Evolutionary conservation across 1,140 invertebrate species (phyloP).

Genomic region (Leptopilina clavipes): DNA sequence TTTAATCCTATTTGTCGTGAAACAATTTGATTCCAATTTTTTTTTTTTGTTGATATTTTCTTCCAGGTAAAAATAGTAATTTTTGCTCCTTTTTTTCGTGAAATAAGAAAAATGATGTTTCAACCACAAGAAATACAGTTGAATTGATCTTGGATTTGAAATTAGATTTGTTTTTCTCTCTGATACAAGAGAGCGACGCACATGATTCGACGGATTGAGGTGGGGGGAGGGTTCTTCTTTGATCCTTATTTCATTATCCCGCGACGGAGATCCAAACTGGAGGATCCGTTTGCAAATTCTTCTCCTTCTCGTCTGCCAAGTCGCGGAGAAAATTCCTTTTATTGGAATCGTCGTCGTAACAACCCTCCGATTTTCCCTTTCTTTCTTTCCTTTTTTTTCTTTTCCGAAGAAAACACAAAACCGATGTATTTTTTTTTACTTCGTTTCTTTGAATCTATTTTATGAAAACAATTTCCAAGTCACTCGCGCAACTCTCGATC

Average conservation of each 20-base stretch:
- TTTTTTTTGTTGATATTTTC: slow-evolving; percentile 40
- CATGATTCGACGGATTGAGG: background rate
- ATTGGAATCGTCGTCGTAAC: slow-evolving; percentile 61
- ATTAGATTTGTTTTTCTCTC: slow-evolving; percentile 58
- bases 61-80: too few relatives aligned
- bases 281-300: slow-evolving; percentile 71
- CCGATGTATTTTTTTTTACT: background rate
- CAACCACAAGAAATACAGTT: slow-evolving; percentile 14
- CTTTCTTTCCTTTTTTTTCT: too few relatives aligned
- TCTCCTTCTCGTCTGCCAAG: slow-evolving; percentile 63
- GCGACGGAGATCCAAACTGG: slow-evolving; percentile 46
- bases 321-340: slow-evolving; percentile 70
- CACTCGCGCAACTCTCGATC: slow-evolving; percentile 30
- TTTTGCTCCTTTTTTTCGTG: slow-evolving; percentile 5
- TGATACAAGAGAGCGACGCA: background rate
- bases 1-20: too few relatives aligned
- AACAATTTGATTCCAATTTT: too few relatives aligned
- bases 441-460: background rate
- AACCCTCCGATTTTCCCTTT: slow-evolving; percentile 37
- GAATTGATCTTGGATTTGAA: slow-evolving; percentile 41
- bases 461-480: background rate
- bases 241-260: slow-evolving; percentile 74
- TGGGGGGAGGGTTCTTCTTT: slow-evolving; percentile 49
- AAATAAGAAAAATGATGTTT: background rate
- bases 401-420: background rate